Evolutionary conservation across 2,888 invertebrate genomes (phyloP).

Genomic region (Ophion costatus): DNA sequence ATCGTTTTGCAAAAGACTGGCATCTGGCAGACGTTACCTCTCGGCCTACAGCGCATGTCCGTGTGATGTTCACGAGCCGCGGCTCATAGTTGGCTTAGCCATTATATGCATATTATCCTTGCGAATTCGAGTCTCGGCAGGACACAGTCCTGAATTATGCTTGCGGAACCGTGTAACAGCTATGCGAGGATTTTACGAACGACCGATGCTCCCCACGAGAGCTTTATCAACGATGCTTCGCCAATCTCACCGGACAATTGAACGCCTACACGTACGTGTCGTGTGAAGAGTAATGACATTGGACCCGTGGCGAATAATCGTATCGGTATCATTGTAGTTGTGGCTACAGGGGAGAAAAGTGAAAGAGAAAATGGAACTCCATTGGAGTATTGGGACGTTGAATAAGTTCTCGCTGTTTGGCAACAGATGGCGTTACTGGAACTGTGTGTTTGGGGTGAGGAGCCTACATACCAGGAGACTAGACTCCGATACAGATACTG

Average conservation of each 20-base stretch:
- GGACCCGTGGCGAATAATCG: slow-evolving; percentile 44
- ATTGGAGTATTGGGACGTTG: too few relatives aligned
- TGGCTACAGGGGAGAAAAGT: too few relatives aligned
- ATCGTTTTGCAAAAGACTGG: slow-evolving; percentile 72
- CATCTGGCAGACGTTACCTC: slow-evolving; percentile 81
- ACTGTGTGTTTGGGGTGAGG: too few relatives aligned
- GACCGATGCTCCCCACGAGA: not conserved
- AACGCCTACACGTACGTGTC: not conserved
- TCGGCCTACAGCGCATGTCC: slow-evolving; percentile 30
- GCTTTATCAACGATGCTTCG: slow-evolving; percentile 1
- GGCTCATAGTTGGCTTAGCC: slow-evolving; percentile 24
- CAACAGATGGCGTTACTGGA: too few relatives aligned
- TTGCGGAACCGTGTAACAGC: slow-evolving; percentile 18
- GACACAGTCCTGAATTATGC: not conserved
- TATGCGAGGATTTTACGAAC: slow-evolving; percentile 17
- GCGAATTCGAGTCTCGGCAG: slow-evolving; percentile 4
- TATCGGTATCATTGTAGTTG: not conserved
- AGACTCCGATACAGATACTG: too few relatives aligned
- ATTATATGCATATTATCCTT: slow-evolving; percentile 21
- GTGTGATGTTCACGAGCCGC: slow-evolving; percentile 12
- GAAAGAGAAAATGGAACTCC: too few relatives aligned
- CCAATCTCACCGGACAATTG: not conserved
- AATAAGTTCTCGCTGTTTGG: too few relatives aligned
- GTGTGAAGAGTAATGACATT: slow-evolving; percentile 14
- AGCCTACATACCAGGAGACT: too few relatives aligned